phyloP scores from a whole-genome alignment of 2,797 vertebrate species.

The Malurus leucopterus region DNA sequence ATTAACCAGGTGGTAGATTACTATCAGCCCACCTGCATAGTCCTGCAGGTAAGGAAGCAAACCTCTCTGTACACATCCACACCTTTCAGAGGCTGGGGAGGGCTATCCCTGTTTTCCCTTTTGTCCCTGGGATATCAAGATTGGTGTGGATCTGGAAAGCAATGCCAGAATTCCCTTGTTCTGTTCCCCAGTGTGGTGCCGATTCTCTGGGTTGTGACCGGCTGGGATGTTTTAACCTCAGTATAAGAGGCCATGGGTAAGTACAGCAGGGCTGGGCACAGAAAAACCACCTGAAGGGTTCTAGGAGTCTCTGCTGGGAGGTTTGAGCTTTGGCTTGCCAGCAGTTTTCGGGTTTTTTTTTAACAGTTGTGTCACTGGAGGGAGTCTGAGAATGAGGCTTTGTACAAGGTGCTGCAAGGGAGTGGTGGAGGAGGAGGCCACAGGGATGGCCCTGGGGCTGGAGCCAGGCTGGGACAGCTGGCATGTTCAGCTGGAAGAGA shows the following conservation, averaged over 20 bases:
- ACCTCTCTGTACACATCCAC: rapidly evolving
- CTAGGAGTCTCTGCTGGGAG: background rate
- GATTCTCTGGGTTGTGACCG: conserved; percentile 96
- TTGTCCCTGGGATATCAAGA: background rate
- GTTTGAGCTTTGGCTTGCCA: background rate
- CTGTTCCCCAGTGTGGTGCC: conserved; percentile 85
- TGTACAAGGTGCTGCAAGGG: rapidly evolving
- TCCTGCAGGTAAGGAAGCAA: conserved; percentile 84
- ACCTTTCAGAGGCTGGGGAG: background rate
- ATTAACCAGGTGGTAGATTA: conserved; percentile 98
- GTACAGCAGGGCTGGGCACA: background rate
- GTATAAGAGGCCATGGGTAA: conserved; percentile 97
- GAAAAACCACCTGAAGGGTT: background rate
- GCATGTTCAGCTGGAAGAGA: background rate
- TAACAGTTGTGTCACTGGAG: background rate
- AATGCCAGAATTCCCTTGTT: background rate
- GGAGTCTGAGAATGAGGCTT: background rate
- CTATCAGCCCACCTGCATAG: conserved; percentile 97
- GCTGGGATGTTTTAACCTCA: conserved; percentile 97
- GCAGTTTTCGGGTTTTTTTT: background rate
- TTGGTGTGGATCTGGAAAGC: background rate
- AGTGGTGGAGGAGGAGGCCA: background rate
- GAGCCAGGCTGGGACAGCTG: background rate
- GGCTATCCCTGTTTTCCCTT: rapidly evolving
- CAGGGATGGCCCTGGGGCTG: background rate